Conservation (phyloP, 2,113 vertebrate genomes). For the Balaeniceps rex region DNA sequence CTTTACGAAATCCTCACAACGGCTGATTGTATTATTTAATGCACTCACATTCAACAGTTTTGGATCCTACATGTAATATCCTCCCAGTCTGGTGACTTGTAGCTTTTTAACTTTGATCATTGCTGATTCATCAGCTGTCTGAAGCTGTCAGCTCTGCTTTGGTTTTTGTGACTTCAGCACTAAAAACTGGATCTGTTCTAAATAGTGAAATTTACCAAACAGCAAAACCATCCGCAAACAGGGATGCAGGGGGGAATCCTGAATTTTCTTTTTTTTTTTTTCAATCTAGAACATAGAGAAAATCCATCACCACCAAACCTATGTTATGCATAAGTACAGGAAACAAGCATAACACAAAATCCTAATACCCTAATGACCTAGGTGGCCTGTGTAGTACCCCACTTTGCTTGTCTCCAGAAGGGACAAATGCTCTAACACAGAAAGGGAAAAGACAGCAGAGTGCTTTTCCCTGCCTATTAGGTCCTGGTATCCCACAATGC, state of each 20-base stretch:
- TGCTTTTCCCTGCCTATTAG: not conserved
- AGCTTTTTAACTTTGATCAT: not conserved
- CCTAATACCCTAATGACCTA: not conserved
- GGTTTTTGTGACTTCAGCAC: not conserved
- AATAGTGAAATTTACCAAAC: not conserved
- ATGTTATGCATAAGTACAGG: not conserved
- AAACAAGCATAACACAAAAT: not conserved
- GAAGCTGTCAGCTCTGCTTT: not conserved
- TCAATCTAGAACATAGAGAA: not conserved
- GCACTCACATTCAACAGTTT: not conserved
- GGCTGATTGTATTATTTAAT: not conserved
- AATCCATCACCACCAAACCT: not conserved
- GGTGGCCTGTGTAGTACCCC: too few relatives aligned
- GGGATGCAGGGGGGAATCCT: not conserved
- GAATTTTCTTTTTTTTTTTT: not conserved
- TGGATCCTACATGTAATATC: not conserved
- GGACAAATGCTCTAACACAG: not conserved
- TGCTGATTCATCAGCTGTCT: not conserved
- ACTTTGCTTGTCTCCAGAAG: not conserved
- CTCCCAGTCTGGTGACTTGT: not conserved
- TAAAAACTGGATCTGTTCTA: not conserved
- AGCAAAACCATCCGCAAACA: not conserved
- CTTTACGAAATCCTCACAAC: not conserved
- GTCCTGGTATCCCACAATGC: not conserved
- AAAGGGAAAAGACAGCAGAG: not conserved